Evolutionary conservation across 2,888 invertebrate species (phyloP), one percentile per base, ranked within the genome.

Genomic region (Ligdia adustata): DNA sequence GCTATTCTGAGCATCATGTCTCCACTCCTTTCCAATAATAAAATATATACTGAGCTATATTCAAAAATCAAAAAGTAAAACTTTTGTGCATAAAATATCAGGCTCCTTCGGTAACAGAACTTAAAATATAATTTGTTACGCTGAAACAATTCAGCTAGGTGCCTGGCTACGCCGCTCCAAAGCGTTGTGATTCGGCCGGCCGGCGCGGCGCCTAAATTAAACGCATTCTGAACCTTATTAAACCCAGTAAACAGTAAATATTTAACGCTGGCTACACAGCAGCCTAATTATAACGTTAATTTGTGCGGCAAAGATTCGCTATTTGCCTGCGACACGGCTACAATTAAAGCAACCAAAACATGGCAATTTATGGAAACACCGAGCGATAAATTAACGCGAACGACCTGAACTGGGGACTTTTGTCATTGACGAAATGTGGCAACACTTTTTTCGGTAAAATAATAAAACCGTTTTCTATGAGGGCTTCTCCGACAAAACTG

Each of bases 261-360:
- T 48, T 41, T 39, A 34, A 51, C 41, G 41, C 16, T 16, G 40
- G 37, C 28, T 24, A 45, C 33, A 29, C 33, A 24, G 24, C 39
- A 28, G 49, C 35, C 55, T 60, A 71, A 76, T 75, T 68, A 66
- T 55, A 57, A 62, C 73, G 74, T 75, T 66, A 72, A 73, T 73
- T 76, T 66, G 55, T 61, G 55, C 55, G 48, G 59, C 54, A 45
- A 58, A 64, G 66, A 68, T 69, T 59, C 64, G 60, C 61, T 70
- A 66, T 70, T 69, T 62, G 64, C 52, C 51, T 49, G 57, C 66
- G 64, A 70, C 72, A 68, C 54, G 58, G 51, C 59, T 60, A 72
- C 69, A 78, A 79, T 79, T 79, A 75, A 73, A 76, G 60, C 70
- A 65, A 69, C 67, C 70, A 68, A 69, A 72, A 72, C 75, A 67